A percentile compares a stretch with the other conserved stretches of the same genome.
Evolutionary conservation across 2,888 invertebrate genomes (phyloP).

Genomic region (Exocentrus adspersus): DNA sequence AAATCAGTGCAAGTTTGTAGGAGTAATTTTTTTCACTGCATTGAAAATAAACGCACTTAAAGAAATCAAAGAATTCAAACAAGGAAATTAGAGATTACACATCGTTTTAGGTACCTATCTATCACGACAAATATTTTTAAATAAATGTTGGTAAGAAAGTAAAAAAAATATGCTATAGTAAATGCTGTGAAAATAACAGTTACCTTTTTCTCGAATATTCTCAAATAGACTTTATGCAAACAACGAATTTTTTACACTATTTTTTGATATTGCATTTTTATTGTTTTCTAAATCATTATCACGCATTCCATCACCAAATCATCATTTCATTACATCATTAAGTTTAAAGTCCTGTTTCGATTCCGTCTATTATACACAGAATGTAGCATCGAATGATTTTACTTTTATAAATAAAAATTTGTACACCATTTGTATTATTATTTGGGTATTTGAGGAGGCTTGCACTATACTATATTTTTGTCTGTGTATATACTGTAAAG

Average conservation of each 20-base stretch:
- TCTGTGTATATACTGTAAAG: constrained; percentile 51
- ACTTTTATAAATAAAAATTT: constrained; percentile 18
- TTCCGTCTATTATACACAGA: constrained; percentile 10
- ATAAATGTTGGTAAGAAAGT: no score
- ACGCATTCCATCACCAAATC: background rate
- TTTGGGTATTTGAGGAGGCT: constrained; percentile 5
- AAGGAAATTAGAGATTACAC: no score
- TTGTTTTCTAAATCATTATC: constrained; percentile 10
- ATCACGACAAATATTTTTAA: no score
- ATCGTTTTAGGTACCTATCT: no score
- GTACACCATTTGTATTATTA: constrained; percentile 19
- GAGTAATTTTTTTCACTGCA: background rate
- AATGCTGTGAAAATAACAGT: no score
- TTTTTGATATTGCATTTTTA: constrained; percentile 12
- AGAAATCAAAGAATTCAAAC: no score
- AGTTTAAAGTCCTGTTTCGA: constrained; percentile 1
- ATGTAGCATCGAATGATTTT: constrained; percentile 14
- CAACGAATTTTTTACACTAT: constrained; percentile 15
- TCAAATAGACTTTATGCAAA: constrained; percentile 2
- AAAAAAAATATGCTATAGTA: no score
- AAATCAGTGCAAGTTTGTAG: background rate
- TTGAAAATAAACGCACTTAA: no score
- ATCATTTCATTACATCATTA: constrained; percentile 5
- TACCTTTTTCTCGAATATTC: background rate
- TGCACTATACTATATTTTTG: constrained; percentile 1